Evolutionary conservation across 2,113 vertebrate genomes (phyloP).

Genomic region (Chaenocephalus aceratus): DNA sequence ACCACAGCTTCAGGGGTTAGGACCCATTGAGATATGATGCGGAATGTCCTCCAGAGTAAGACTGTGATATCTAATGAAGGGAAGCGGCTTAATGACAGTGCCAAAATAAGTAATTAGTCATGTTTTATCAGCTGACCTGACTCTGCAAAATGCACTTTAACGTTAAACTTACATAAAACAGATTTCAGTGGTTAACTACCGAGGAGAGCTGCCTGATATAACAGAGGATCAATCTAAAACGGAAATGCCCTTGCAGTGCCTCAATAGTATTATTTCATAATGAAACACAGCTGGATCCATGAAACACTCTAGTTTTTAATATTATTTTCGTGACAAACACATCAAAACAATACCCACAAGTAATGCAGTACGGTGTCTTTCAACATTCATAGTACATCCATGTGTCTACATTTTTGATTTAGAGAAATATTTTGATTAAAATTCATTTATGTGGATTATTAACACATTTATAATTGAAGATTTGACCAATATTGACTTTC

Average conservation of each 20-base stretch:
- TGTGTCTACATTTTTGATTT: conserved; percentile 31
- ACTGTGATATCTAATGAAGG: neutral
- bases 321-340: conserved; percentile 23
- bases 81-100: neutral
- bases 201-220: neutral
- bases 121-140: conserved; percentile 35
- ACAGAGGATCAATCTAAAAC: conserved; percentile 7
- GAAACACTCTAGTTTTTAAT: conserved; percentile 9
- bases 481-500: conserved; percentile 18
- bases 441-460: conserved; percentile 31
- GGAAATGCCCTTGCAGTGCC: neutral
- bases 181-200: neutral
- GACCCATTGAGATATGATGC: conserved; percentile 37
- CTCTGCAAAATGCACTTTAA: conserved; percentile 4
- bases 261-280: conserved; percentile 42
- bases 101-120: conserved; percentile 16
- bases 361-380: conserved; percentile 18
- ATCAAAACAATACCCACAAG: conserved; percentile 38
- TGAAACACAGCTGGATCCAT: conserved; percentile 51
- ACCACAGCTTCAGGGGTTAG: conserved; percentile 58
- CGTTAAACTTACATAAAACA: conserved; percentile 12
- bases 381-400: conserved; percentile 28
- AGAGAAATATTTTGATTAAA: conserved; percentile 31
- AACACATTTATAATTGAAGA: conserved; percentile 37
- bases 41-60: conserved; percentile 28